Percentiles rank a stretch among this genome's conserved stretches.
Evolutionary conservation across 2,797 vertebrate genomes (phyloP).

Genomic region (Muscicapa comitata): DNA sequence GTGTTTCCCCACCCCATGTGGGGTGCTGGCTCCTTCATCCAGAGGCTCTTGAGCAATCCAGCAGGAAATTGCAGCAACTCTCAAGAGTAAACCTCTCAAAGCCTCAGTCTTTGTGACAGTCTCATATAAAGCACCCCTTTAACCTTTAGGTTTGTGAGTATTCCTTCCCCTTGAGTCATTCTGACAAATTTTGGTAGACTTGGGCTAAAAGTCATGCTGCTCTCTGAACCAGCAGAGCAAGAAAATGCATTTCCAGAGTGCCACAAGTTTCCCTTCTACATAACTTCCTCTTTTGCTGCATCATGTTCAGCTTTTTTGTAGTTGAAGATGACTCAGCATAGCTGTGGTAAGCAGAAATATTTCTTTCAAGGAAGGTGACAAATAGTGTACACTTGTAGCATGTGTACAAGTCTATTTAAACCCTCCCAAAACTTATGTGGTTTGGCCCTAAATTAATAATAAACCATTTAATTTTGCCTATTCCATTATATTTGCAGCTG

Average conservation of each 20-base stretch:
- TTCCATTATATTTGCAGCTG: not conserved
- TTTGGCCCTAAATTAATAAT: not conserved
- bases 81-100: not conserved
- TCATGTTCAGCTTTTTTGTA: not conserved
- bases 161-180: not conserved
- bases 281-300: not conserved
- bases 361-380: not conserved
- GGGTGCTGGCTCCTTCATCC: not conserved
- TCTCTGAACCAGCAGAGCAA: not conserved
- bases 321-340: not conserved
- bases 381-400: not conserved
- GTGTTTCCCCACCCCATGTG: not conserved
- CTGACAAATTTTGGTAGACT: not conserved
- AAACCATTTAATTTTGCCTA: not conserved
- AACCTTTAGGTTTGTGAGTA: not conserved
- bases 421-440: fast-evolving
- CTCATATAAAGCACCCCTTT: not conserved
- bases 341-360: not conserved
- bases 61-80: conserved; percentile 30
- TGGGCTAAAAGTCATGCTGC: not conserved
- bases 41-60: conserved; percentile 27
- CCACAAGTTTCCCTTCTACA: not conserved
- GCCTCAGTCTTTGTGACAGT: not conserved
- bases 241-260: not conserved
- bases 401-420: not conserved